These are phyloP conservation scores for Eulimnadia texana DNA, from an alignment of 1,140 invertebrate genomes.

Conservation along the genomic window DNA sequence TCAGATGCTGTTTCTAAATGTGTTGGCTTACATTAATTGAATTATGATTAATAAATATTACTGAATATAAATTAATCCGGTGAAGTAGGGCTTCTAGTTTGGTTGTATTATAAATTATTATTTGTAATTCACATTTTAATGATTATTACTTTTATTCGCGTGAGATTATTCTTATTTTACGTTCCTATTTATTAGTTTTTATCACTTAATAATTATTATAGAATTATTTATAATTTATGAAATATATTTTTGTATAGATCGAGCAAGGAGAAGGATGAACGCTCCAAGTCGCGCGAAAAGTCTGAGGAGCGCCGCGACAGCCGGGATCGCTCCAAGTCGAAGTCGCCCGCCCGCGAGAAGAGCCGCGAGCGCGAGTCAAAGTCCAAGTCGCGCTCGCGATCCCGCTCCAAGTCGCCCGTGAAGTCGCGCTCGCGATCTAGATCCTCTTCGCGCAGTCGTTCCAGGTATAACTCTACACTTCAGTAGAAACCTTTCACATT, in stretches of 20 bases:
- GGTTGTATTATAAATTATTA: no score
- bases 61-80: no score
- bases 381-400: conserved; percentile 38
- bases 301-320: conserved; percentile 13
- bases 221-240: no score
- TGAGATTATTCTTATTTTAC: no score
- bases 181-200: no score
- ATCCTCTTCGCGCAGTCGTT: not conserved
- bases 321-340: conserved; percentile 40
- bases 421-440: not conserved
- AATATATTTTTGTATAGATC: not conserved
- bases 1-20: no score
- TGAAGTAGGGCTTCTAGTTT: no score
- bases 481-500: not conserved
- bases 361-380: conserved; percentile 14
- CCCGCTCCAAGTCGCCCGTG: conserved; percentile 33
- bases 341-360: not conserved
- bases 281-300: not conserved
- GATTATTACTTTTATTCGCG: no score
- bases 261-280: not conserved
- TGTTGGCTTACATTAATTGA: no score
- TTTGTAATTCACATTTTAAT: no score
- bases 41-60: no score
- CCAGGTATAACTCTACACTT: not conserved
- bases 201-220: no score